phyloP scores from a whole-genome alignment of 2,797 vertebrate species.

The Alfaro cultratus region DNA sequence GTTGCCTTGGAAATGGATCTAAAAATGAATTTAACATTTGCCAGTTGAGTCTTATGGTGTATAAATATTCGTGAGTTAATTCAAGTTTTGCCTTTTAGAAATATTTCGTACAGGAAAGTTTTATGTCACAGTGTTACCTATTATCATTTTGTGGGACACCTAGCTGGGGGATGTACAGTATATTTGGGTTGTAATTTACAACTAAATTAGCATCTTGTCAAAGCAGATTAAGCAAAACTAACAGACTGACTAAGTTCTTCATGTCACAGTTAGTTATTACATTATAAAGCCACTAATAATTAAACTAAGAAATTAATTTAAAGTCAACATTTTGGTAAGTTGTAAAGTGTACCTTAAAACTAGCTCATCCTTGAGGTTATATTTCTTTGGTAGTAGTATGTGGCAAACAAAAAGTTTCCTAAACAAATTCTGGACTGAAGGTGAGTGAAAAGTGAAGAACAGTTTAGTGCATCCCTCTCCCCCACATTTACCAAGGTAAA shows the following conservation, averaged over 20 bases:
- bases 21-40: constrained; percentile 44
- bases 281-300: not conserved
- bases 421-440: not conserved
- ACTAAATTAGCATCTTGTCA: not conserved
- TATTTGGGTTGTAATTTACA: not conserved
- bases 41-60: constrained; percentile 8
- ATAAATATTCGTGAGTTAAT: not conserved
- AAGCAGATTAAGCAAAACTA: constrained; percentile 1
- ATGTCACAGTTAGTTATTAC: not conserved
- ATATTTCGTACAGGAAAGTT: not conserved
- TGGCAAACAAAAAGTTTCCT: not conserved
- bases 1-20: constrained; percentile 67
- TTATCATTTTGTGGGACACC: not conserved
- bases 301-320: not conserved
- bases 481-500: not conserved
- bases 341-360: not conserved
- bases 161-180: not conserved
- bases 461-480: not conserved
- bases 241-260: not conserved
- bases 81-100: not conserved
- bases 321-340: not conserved
- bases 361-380: not conserved
- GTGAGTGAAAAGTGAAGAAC: not conserved
- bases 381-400: not conserved
- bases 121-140: not conserved